Base-by-base conservation (phyloP, 2,113 vertebrate genomes). In the Etheostoma spectabile region DNA sequence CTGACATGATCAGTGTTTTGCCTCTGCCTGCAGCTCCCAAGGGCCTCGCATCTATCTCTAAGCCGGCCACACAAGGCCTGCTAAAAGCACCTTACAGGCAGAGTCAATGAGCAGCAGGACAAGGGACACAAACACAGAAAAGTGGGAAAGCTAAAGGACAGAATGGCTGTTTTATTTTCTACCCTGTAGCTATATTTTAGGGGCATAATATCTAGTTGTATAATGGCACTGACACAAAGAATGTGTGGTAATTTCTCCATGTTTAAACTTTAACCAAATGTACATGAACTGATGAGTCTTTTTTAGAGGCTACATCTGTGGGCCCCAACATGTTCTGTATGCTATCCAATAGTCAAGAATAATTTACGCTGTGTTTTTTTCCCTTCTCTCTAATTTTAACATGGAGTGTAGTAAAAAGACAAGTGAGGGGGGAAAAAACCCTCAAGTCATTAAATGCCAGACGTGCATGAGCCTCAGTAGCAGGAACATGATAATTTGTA, bases 1-100 rank as follows among this genome's bases (percentile, higher is more conserved):
- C 89, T 94, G 91, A 88, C 88, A 88, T 79, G 87, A 92, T 94
- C 92, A 90, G 92, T 85, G 93, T 92, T n/a, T n/a, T 89, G 86
- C 79, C 89, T 83, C 83, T 69, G 90, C 90, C 86, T 75, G 78
- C 56, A 83, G 88, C 87, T 92, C 93, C 92, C 87, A 83, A 80
- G 91, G 89, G 92, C 93, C 90, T 91, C 88, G 72, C 91, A 89
- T 91, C 88, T 85, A 87, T 93, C 86, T 85, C 84, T 78, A 86
- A 84, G 86, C 88, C 73, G 63, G 81, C 83, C 83, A 80, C 87
- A 89, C 84, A 79, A 84, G 89, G 85, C 80, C 88, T 15, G 52
- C 88, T 91, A 91, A 91, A 89, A 92, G 91, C 91, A 92, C 91
- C 92, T 91, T 72, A 90, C 86, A 91, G 91, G 90, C 92, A 90